These are phyloP conservation scores for Drosophila rellima DNA, from an alignment of 2,888 invertebrate genomes.

Conservation along the genomic window DNA sequence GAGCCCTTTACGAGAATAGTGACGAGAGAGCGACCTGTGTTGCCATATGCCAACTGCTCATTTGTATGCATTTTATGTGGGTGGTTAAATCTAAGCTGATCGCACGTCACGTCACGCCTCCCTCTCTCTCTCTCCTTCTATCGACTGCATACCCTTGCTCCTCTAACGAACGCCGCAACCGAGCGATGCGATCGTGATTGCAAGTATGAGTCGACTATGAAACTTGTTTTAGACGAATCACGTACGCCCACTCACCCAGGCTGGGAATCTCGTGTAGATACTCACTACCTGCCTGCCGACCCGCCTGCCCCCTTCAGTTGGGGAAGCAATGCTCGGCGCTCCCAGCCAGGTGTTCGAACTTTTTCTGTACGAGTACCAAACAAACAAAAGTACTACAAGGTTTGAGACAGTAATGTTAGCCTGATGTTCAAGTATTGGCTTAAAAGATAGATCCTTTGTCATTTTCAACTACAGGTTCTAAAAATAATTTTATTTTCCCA, in stretches of 20 bases:
- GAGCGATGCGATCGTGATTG: slow-evolving; percentile 57
- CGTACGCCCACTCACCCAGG: slow-evolving; percentile 45
- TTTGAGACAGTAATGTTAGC: neutral
- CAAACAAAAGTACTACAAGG: slow-evolving; percentile 11
- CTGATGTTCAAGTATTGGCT: neutral
- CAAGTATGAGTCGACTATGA: slow-evolving; percentile 48
- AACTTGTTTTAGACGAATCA: slow-evolving; percentile 63
- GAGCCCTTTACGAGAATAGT: slow-evolving; percentile 8
- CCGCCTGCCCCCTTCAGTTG: neutral
- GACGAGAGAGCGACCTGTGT: neutral
- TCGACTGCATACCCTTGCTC: neutral
- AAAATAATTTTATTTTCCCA: no score
- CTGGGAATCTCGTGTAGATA: slow-evolving; percentile 20
- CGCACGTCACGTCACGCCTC: slow-evolving; percentile 12
- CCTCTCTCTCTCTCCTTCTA: slow-evolving; percentile 5
- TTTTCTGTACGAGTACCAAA: slow-evolving; percentile 32
- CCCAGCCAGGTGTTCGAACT: slow-evolving; percentile 73
- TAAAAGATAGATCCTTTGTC: no score
- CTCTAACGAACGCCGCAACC: neutral
- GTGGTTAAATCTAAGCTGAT: slow-evolving; percentile 38
- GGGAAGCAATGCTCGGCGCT: slow-evolving; percentile 73
- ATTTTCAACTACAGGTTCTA: no score
- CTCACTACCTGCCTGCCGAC: neutral
- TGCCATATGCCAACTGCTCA: slow-evolving; percentile 41
- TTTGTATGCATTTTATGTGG: slow-evolving; percentile 67